Percentiles rank a stretch among this genome's conserved stretches.
These are phyloP conservation scores for Fragum whitleyi DNA, from an alignment of 2,888 invertebrate genomes.

Conservation along the genomic window DNA sequence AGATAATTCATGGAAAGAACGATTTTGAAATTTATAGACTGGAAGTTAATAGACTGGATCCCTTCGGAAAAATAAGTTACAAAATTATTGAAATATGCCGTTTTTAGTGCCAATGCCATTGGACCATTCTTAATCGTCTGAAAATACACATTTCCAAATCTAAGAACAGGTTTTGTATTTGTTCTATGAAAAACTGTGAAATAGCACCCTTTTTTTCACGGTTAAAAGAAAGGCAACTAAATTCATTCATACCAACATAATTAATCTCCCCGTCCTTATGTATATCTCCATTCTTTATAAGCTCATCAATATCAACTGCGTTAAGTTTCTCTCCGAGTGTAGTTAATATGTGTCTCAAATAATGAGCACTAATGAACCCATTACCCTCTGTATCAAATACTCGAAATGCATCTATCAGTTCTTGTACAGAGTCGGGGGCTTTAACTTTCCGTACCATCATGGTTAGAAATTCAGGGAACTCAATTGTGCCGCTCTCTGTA, in stretches of 20 bases:
- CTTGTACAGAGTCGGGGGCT: constrained; percentile 99
- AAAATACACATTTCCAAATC: no score
- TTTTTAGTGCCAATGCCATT: no score
- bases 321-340: constrained; percentile 99
- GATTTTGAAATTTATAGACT: no score
- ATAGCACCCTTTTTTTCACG: no score
- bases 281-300: constrained; percentile 99
- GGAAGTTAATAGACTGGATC: no score
- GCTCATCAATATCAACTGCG: constrained; percentile 99
- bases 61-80: no score
- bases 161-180: no score
- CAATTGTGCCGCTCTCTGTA: constrained; percentile 99
- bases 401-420: constrained; percentile 99
- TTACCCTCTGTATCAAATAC: constrained; percentile 99
- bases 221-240: no score
- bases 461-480: constrained; percentile 99
- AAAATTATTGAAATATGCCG: no score
- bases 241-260: constrained; percentile 90
- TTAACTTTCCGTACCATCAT: constrained; percentile 99
- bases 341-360: constrained; percentile 99
- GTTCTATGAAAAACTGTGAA: no score
- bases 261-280: constrained; percentile 99
- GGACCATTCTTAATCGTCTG: no score
- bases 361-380: constrained; percentile 99
- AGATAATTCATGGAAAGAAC: no score